Base-by-base conservation (phyloP, 2,113 vertebrate species). In the Spheniscus mendiculus region DNA sequence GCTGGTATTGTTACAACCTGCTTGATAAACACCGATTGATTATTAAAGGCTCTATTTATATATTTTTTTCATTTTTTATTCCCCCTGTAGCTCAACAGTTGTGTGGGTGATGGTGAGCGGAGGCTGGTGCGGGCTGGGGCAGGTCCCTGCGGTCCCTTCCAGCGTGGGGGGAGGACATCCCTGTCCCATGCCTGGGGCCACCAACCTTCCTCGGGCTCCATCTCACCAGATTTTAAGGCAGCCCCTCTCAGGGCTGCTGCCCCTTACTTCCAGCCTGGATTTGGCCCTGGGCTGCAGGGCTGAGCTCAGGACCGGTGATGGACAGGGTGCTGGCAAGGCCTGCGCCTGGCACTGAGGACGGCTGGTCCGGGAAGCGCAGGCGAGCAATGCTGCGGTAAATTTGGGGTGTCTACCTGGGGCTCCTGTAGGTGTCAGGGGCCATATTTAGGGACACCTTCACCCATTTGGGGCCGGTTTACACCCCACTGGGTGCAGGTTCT, bases 341-440 rank as follows among this genome's bases (percentile, higher is more conserved):
- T 2, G 2, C 1, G 4, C 44, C 0, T 0, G 30, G 23, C 10
- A 6, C 42, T 45, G 77, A 38, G 73, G 6, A 4, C 0, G 2
- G 17, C 56, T 73, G n/a, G 15, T 23, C 19, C 0, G 2, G 67
- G 67, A 27, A 26, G 21, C 1, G 1, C 5, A 14, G 69, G 53
- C 2, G 6, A 63, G 58, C 1, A 9, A 38, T 76, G 40, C 29
- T 15, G 30, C 4, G 5, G 34, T 15, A 8, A 13, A 38, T 62
- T 32, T 5, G 25, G 32, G 15, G 50, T n/a, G 38, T 53, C 58
- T 10, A 0, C 20, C 10, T 32, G 38, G 10, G 15, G 25, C 47
- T 72, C 47, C 2, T 7, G 3, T 23, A 34, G 32, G 11, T 61
- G 42, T 4, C 67, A 66, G 36, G 52, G 30, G n/a, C 25, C 3